Evolutionary conservation across 2,113 vertebrate genomes (phyloP), one percentile per base, ranked within the genome.

Genomic region (Bubalus kerabau): DNA sequence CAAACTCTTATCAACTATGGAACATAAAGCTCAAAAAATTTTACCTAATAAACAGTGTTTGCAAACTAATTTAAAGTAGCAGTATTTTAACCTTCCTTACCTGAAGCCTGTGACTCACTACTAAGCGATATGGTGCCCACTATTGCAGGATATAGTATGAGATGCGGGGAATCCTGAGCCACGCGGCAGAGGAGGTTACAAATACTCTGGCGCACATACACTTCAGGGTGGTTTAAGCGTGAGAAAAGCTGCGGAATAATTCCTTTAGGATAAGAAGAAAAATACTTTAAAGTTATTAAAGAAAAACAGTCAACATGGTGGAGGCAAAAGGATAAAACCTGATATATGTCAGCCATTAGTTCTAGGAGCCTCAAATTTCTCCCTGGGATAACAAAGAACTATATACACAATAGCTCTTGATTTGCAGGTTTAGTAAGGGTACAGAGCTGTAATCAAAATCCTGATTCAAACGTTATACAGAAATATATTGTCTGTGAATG

Each of bases 211-310:
- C 99, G 99, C 67, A 99, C 99, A 56, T 99, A 99, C 0, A 99
- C 99, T 96, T 99, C 99, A 0, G 99, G 99, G 90, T 99, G 99
- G 97, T 99, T 99, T 87, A 99, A 99, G 52, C 99, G 99, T 16
- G 99, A 99, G 97, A 99, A 99, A 15, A 99, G 99, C 97, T 99
- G 99, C 28, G 99, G 99, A 94, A 99, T 99, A 97, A 99, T 99
- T 16, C 99, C 99, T 99, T 98, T 23, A 97, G 0, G 48, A 81
- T 57, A 46, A 96, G 28, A 90, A 93, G 74, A 97, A 87, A 91
- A 36, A 86, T 36, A 36, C 13, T 95, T 92, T 83, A 85, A 71
- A 90, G 30, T 85, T 84, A 78, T 43, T 93, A 3, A 3, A 23
- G 9, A 83, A 94, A 95, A 95, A 7, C 16, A 28, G 40, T 36